These are phyloP conservation scores for Dascillus cervinus DNA, from an alignment of 2,888 invertebrate species.

Conservation along the genomic window DNA sequence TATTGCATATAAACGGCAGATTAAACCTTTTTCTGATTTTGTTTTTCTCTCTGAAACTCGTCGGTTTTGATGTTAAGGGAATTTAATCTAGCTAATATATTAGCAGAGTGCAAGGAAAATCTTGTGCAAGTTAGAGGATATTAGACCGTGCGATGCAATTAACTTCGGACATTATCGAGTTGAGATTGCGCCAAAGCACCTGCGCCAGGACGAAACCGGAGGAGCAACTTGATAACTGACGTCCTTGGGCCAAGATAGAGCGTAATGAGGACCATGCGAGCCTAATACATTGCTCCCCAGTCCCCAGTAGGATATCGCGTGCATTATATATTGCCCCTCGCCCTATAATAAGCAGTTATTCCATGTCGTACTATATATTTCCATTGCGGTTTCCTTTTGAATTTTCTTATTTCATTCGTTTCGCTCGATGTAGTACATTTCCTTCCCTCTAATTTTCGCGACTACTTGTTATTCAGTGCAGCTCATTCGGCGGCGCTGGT, in stretches of 20 bases:
- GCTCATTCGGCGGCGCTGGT: slow-evolving; percentile 20
- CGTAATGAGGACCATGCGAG: slow-evolving; percentile 19
- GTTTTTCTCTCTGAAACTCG: too few relatives aligned
- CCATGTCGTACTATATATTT: slow-evolving; percentile 18
- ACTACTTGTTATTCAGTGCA: slow-evolving; percentile 36
- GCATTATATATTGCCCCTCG: slow-evolving; percentile 18
- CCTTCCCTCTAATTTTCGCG: slow-evolving; percentile 26
- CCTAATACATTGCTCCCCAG: slow-evolving; percentile 28
- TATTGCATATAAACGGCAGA: slow-evolving; percentile 30
- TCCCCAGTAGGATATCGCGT: slow-evolving; percentile 16
- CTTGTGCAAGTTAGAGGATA: too few relatives aligned
- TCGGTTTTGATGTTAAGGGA: too few relatives aligned
- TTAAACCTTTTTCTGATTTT: slow-evolving; percentile 20
- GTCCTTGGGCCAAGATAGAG: slow-evolving; percentile 12
- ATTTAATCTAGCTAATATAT: too few relatives aligned
- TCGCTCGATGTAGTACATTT: slow-evolving; percentile 24
- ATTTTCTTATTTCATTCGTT: slow-evolving; percentile 24
- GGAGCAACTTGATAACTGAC: slow-evolving; percentile 12
- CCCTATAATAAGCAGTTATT: slow-evolving; percentile 20
- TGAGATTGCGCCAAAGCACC: slow-evolving; percentile 21
- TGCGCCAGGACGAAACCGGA: slow-evolving; percentile 13
- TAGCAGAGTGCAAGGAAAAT: too few relatives aligned
- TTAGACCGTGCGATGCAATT: slow-evolving; percentile 10
- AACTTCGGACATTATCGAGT: slow-evolving; percentile 11
- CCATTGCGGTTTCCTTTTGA: slow-evolving; percentile 17